Evolutionary conservation across 2,888 invertebrate genomes (phyloP), one percentile per base, ranked within the genome.

Genomic region (Catotricha subobsoleta): DNA sequence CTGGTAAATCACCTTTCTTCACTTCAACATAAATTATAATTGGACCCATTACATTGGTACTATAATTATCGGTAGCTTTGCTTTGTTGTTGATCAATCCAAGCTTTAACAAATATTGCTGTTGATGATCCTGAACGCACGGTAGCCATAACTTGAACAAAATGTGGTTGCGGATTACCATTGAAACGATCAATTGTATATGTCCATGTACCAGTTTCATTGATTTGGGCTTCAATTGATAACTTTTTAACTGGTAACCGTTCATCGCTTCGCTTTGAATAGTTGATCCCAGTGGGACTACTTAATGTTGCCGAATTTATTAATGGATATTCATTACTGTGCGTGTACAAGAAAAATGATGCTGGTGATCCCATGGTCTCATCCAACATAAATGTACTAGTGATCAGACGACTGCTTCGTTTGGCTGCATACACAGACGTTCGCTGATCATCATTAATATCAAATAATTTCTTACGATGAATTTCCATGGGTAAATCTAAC

Each of bases 191-290:
- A 23, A 73, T 67, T 18, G 63, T 66, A 51, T 72, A 72, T 1
- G 67, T 67, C 73, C 73, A 73, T 1, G 67, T 66, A 12, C 73
- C 73, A 30, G 67, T 65, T 62, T 69, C 69, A 39, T 67, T 67
- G 12, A 71, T 65, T 40, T 63, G 64, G 0, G 67, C 65, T 10
- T 62, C 56, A 3, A 71, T 47, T 2, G 65, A 64, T 39, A 71
- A 59, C 49, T 69, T 63, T 49, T 68, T 69, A 19, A 67, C 61
- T 5, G 62, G 59, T 30, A 68, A 56, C 29, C 66, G 55, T 27
- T 60, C 59, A 49, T 71, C 70, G 31, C 66, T 68, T 41, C 65
- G 56, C 3, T 59, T 59, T 1, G 59, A 55, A 48, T 60, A 68
- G 2, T 58, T 56, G 16, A 62, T 56, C 33, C 67, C 67, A 16